These are phyloP conservation scores for Heliconius himera DNA, from an alignment of 1,140 invertebrate genomes.

Conservation along the genomic window DNA sequence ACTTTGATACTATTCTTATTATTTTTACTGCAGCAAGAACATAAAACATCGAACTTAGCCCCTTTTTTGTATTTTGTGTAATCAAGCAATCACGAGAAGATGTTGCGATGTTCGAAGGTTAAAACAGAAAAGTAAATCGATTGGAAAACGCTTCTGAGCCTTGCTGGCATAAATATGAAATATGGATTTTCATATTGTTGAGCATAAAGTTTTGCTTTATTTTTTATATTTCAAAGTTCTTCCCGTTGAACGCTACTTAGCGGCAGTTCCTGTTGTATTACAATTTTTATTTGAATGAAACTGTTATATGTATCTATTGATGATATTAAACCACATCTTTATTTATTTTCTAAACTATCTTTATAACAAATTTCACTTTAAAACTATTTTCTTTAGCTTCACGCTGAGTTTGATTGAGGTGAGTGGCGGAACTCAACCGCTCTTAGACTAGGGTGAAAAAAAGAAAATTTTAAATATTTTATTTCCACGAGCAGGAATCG, in stretches of 20 bases:
- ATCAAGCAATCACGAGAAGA: constrained; percentile 17
- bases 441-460: too few relatives aligned
- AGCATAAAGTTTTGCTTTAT: constrained; percentile 27
- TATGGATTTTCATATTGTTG: constrained; percentile 31
- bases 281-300: constrained; percentile 19
- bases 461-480: too few relatives aligned
- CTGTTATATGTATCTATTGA: not conserved
- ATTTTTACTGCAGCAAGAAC: not conserved
- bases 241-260: constrained; percentile 30
- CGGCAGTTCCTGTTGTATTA: constrained; percentile 23
- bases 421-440: too few relatives aligned
- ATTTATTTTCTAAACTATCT: too few relatives aligned
- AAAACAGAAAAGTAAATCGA: constrained; percentile 29
- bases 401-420: too few relatives aligned
- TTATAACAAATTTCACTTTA: not conserved
- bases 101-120: constrained; percentile 21
- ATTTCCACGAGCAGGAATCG: too few relatives aligned
- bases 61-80: constrained; percentile 22
- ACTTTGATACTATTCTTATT: not conserved
- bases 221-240: constrained; percentile 21
- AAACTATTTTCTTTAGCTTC: too few relatives aligned
- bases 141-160: constrained; percentile 25
- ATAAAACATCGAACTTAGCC: constrained; percentile 6
- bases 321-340: too few relatives aligned
- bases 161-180: constrained; percentile 24